Conservation (phyloP, 1,140 invertebrate species). For the Drosophila ficusphila region DNA sequence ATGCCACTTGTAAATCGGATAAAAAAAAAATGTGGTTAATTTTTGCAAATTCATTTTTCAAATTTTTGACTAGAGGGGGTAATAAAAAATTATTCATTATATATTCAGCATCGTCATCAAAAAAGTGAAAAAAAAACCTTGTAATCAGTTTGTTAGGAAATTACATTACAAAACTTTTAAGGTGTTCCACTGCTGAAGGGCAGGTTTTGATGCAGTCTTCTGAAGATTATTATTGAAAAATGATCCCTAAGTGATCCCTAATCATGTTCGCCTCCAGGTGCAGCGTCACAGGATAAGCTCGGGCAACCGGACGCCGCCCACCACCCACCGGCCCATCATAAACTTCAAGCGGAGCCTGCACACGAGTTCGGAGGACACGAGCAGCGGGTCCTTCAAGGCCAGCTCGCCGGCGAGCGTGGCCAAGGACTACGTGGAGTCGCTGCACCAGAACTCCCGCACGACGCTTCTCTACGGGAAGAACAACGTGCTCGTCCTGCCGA, state of each 20-base stretch:
- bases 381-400: constrained; percentile 83
- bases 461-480: constrained; percentile 98
- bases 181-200: too few species aligned
- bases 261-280: constrained; percentile 67
- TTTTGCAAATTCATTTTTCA: too few species aligned
- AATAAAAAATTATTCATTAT: too few species aligned
- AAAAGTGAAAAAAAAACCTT: too few species aligned
- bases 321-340: constrained; percentile 89
- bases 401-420: constrained; percentile 87
- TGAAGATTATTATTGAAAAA: too few species aligned
- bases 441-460: constrained; percentile 96
- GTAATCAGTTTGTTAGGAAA: too few species aligned
- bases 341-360: constrained; percentile 90
- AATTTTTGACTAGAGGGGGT: too few species aligned
- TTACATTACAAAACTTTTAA: too few species aligned
- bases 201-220: too few species aligned
- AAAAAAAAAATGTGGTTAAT: too few species aligned
- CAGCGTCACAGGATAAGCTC: constrained; percentile 94
- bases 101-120: too few species aligned
- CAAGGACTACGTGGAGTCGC: constrained; percentile 96
- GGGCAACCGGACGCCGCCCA: constrained; percentile 89
- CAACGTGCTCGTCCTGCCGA: constrained; percentile 95
- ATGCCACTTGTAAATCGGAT: too few species aligned
- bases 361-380: constrained; percentile 87
- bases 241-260: constrained; percentile 46